A percentile compares a stretch with the other conserved stretches of the same genome.
Evolutionary conservation across 2,888 invertebrate genomes (phyloP).

Genomic region (Andrena chrysosceles): DNA sequence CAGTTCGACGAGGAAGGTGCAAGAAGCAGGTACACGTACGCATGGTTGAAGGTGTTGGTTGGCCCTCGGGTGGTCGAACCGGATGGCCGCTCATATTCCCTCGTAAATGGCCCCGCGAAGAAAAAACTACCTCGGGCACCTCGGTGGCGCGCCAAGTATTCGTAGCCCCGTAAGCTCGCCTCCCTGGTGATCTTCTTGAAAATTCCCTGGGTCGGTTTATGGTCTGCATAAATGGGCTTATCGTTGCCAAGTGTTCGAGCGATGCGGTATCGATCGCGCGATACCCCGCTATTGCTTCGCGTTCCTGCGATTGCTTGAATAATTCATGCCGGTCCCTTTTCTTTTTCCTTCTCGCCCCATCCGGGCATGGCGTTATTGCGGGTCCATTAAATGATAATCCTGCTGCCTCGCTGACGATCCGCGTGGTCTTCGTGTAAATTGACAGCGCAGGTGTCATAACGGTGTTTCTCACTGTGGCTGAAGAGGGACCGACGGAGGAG

Average conservation of each 20-base stretch:
- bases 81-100: conserved; percentile 57
- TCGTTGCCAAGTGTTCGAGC: conserved; percentile 54
- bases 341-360: conserved; percentile 29
- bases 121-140: conserved; percentile 47
- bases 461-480: conserved; percentile 6
- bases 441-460: conserved; percentile 22
- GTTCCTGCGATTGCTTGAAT: conserved; percentile 58
- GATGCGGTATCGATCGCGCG: conserved; percentile 56
- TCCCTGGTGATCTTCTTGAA: conserved; percentile 48
- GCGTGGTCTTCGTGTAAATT: conserved; percentile 34
- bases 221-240: conserved; percentile 53
- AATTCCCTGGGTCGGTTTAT: conserved; percentile 52
- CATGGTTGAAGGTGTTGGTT: conserved; percentile 40
- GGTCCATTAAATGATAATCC: conserved; percentile 55
- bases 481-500: background rate
- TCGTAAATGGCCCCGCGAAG: conserved; percentile 55
- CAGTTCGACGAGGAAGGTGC: conserved; percentile 29
- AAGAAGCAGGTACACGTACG: conserved; percentile 43
- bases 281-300: conserved; percentile 49
- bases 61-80: conserved; percentile 60
- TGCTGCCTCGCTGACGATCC: conserved; percentile 34
- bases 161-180: conserved; percentile 47
- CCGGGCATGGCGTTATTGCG: conserved; percentile 36
- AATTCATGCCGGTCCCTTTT: conserved; percentile 53
- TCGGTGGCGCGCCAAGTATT: conserved; percentile 56